phyloP scores from a whole-genome alignment of 2,888 invertebrate species.

The Holacanthella duospinosa region DNA sequence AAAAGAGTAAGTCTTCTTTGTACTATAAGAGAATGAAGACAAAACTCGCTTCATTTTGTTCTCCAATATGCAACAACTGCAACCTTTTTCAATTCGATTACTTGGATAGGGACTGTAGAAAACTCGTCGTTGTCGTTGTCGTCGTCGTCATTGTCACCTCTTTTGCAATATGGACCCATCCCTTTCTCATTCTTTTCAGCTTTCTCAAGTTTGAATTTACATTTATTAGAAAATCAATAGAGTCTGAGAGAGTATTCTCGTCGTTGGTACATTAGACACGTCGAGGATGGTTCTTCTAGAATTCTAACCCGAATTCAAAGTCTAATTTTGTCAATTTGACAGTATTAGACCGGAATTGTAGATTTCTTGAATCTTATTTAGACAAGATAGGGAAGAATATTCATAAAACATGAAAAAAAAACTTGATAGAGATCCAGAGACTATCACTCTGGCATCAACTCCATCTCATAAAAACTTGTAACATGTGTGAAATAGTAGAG shows the following conservation, averaged over 20 bases:
- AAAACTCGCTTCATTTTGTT: not conserved
- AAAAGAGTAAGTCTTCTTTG: not conserved
- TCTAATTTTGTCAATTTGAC: slow-evolving; percentile 1
- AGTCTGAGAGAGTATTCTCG: not conserved
- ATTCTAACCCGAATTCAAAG: not conserved
- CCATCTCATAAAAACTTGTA: not conserved
- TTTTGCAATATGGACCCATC: too few relatives aligned
- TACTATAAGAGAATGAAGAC: too few relatives aligned
- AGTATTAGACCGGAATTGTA: not conserved
- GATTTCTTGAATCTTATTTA: not conserved
- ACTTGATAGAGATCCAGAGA: not conserved
- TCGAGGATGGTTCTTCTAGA: too few relatives aligned
- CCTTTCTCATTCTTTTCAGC: not conserved
- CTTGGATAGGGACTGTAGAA: not conserved
- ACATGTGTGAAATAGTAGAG: not conserved
- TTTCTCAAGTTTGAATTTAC: not conserved
- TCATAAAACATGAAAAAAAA: not conserved
- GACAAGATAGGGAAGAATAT: not conserved
- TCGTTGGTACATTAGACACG: not conserved
- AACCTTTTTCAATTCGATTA: slow-evolving; percentile 2
- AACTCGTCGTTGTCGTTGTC: not conserved
- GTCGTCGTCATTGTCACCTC: not conserved
- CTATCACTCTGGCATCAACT: not conserved
- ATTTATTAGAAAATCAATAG: slow-evolving; percentile 5
- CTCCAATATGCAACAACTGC: slow-evolving; percentile 4